A percentile compares a stretch with the other conserved stretches of the same genome.
These are phyloP conservation scores for Ischnura elegans DNA, from an alignment of 2,888 invertebrate genomes.

Conservation along the genomic window DNA sequence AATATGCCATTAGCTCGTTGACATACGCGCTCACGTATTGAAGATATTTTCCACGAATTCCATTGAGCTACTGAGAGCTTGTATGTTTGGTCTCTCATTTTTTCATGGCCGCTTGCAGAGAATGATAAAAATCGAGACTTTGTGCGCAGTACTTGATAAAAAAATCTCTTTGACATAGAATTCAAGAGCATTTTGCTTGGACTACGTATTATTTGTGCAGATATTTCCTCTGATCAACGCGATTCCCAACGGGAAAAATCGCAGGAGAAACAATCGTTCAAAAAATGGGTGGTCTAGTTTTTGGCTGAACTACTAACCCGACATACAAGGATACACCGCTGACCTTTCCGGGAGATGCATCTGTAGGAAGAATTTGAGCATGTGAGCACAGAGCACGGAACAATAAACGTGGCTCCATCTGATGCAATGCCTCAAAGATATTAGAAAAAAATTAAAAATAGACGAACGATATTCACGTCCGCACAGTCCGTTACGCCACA, in stretches of 20 bases:
- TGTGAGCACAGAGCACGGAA: not conserved
- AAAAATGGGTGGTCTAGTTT: not conserved
- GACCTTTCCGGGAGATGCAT: not conserved
- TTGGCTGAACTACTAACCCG: not conserved
- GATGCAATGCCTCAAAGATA: not conserved
- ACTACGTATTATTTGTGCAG: not conserved
- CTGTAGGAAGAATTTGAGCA: not conserved
- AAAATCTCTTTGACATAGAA: not conserved
- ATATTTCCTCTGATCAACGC: not conserved
- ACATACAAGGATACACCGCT: not conserved
- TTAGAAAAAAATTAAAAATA: not conserved
- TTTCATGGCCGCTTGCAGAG: not conserved
- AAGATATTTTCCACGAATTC: not conserved
- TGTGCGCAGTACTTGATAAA: not conserved
- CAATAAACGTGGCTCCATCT: not conserved
- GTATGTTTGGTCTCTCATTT: too few relatives aligned
- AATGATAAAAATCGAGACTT: not conserved
- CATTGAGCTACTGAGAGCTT: not conserved
- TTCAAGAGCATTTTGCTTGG: not conserved
- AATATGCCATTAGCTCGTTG: too few relatives aligned
- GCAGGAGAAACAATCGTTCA: not conserved
- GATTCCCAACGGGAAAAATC: not conserved
- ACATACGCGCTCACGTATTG: too few relatives aligned
- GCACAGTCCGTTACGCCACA: not conserved
- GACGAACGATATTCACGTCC: not conserved